phyloP scores from a whole-genome alignment of 2,113 vertebrate species.

The Boulengeromyrus knoepffleri region DNA sequence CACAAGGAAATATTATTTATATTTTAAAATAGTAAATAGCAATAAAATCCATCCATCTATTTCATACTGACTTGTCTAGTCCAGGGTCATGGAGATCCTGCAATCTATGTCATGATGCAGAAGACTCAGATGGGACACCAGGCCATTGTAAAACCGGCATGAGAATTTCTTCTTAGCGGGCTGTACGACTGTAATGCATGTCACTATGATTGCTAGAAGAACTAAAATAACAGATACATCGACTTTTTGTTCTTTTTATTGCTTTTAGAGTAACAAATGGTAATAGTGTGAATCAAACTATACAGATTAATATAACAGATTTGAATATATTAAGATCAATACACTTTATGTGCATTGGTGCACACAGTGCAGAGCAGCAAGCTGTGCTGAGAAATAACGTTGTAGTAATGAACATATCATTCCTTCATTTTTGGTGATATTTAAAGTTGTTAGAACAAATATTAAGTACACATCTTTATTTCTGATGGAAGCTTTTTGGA shows the following conservation, averaged over 20 bases:
- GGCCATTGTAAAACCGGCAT: not conserved
- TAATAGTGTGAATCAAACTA: not conserved
- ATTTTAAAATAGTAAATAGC: not conserved
- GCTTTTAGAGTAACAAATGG: not conserved
- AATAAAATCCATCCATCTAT: not conserved
- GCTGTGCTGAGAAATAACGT: not conserved
- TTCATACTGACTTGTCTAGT: not conserved
- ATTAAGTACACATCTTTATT: slow-evolving; percentile 12
- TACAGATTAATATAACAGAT: too few species aligned
- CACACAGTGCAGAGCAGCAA: not conserved
- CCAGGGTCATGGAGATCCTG: not conserved
- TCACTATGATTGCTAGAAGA: not conserved
- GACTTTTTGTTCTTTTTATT: not conserved
- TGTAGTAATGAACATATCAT: not conserved
- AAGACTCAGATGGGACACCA: not conserved
- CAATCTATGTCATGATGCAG: not conserved
- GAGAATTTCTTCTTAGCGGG: not conserved
- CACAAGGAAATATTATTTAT: not conserved
- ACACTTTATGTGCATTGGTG: not conserved
- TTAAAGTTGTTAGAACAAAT: not conserved
- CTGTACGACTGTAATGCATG: not conserved
- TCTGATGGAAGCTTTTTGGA: slow-evolving; percentile 4
- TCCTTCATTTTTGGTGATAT: not conserved
- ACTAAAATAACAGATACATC: not conserved
- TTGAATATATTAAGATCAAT: not conserved